Percentiles rank a stretch among this genome's conserved stretches.
Evolutionary conservation across 2,113 vertebrate genomes (phyloP).

Genomic region (Platichthys stellatus): DNA sequence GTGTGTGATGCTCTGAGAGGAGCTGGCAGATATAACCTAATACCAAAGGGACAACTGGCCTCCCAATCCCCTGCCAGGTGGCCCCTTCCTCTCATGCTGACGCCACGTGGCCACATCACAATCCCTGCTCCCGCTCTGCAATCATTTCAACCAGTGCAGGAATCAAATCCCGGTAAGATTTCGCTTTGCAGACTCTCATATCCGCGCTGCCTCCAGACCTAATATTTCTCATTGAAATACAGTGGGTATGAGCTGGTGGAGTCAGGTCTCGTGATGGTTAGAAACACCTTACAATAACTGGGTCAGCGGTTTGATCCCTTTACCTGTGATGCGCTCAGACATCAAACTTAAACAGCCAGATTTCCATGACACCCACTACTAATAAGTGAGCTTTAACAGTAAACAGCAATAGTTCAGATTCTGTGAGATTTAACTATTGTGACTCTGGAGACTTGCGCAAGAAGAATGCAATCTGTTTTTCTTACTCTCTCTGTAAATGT

Average conservation of each 20-base stretch:
- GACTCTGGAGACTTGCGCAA: background rate
- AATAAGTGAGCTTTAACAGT: background rate
- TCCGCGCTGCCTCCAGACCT: background rate
- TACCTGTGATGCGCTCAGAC: no score
- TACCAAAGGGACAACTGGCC: conserved; percentile 56
- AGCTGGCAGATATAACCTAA: conserved; percentile 39
- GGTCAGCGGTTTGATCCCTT: background rate
- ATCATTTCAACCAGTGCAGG: conserved; percentile 3
- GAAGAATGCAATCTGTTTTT: conserved; percentile 2
- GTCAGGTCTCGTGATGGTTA: background rate
- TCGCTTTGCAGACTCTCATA: background rate
- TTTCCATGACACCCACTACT: no score
- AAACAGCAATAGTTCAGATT: background rate
- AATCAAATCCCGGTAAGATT: conserved; percentile 30
- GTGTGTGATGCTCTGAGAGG: conserved; percentile 13
- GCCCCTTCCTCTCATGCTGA: conserved; percentile 35
- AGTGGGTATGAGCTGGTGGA: background rate
- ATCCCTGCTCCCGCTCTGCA: conserved; percentile 18
- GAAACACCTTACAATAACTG: background rate
- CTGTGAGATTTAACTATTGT: no score
- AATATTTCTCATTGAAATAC: background rate
- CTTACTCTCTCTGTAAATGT: conserved; percentile 9
- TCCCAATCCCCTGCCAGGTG: conserved; percentile 49
- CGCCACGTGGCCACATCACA: conserved; percentile 32
- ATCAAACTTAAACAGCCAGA: no score